Evolutionary conservation across 2,888 invertebrate species (phyloP).

Genomic region (Lycia hirtaria): DNA sequence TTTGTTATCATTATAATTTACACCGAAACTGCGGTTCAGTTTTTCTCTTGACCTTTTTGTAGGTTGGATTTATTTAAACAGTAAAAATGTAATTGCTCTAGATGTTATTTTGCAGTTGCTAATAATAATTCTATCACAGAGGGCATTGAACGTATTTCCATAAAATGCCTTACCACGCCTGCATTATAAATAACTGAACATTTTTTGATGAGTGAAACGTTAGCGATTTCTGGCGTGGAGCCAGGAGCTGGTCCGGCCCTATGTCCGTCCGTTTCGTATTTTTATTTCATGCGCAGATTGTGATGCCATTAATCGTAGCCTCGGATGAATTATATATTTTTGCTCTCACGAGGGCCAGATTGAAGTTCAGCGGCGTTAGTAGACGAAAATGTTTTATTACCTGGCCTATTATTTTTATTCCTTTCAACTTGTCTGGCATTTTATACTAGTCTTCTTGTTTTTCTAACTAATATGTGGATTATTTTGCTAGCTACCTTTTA

Average conservation of each 20-base stretch:
- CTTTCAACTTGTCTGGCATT: constrained; percentile 7
- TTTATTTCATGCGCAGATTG: constrained; percentile 70
- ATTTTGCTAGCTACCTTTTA: background rate
- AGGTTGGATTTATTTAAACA: constrained; percentile 19
- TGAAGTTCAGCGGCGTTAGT: constrained; percentile 37
- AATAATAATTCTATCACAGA: constrained; percentile 26
- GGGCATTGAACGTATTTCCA: constrained; percentile 47
- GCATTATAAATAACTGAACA: constrained; percentile 49
- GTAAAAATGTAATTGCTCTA: constrained; percentile 12
- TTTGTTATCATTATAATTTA: constrained; percentile 29
- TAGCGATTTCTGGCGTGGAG: constrained; percentile 68
- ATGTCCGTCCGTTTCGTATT: constrained; percentile 63
- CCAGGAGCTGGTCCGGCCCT: constrained; percentile 64
- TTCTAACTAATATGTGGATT: background rate
- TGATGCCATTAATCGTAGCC: constrained; percentile 65
- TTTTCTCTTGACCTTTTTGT: constrained; percentile 27
- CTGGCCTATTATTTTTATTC: constrained; percentile 17
- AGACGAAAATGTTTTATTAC: constrained; percentile 34
- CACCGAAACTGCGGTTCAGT: constrained; percentile 20
- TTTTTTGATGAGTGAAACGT: constrained; percentile 66
- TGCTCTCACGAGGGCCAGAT: constrained; percentile 42
- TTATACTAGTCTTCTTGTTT: constrained; percentile 8
- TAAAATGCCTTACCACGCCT: constrained; percentile 42
- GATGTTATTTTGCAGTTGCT: constrained; percentile 5
- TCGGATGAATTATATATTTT: constrained; percentile 52